Conservation (phyloP, 2,113 vertebrate species). For the Myiozetetes cayanensis region DNA sequence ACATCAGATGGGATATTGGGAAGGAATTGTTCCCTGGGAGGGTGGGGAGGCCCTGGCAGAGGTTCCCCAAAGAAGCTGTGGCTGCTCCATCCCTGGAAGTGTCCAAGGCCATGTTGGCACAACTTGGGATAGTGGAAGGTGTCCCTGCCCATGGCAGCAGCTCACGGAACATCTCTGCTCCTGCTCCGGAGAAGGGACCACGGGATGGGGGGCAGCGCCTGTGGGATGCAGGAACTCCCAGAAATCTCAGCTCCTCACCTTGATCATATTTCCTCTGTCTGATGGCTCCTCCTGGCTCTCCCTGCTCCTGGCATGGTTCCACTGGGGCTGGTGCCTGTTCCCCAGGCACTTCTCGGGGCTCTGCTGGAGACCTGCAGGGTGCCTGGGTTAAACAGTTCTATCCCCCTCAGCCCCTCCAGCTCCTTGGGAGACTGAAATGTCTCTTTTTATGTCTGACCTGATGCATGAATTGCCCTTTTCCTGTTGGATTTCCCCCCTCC, state of each 20-base stretch:
- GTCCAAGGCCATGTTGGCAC: too few species aligned
- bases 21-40: too few species aligned
- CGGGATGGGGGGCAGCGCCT: background rate
- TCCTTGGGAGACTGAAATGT: background rate
- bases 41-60: too few species aligned
- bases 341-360: background rate
- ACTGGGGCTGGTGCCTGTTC: background rate
- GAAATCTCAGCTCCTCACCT: background rate
- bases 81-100: too few species aligned
- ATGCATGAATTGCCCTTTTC: background rate
- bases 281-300: background rate
- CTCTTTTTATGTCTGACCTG: background rate
- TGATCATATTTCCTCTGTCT: background rate
- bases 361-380: conserved; percentile 19
- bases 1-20: too few species aligned
- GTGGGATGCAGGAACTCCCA: rapidly evolving
- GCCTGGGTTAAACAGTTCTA: background rate
- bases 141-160: background rate
- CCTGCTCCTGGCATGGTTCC: background rate
- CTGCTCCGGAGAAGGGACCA: background rate
- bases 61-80: too few species aligned
- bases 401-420: background rate
- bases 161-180: background rate
- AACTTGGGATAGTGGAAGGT: too few species aligned
- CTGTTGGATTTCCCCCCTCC: background rate